phyloP scores from a whole-genome alignment of 2,113 vertebrate species.

The Vidua chalybeata region DNA sequence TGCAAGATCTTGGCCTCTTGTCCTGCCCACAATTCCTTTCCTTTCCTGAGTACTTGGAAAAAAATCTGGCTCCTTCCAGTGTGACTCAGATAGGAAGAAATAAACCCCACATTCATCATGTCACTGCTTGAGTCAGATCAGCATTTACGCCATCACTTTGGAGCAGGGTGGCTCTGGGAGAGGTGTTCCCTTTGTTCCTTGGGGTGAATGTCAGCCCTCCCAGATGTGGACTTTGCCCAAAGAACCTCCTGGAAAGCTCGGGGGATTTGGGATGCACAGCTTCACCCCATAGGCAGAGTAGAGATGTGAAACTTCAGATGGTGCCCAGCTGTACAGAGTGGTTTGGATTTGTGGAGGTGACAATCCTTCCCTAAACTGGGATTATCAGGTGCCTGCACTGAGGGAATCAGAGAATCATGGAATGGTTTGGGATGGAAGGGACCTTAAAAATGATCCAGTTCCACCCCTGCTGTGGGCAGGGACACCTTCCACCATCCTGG shows the following conservation, averaged over 20 bases:
- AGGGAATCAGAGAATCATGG: neutral
- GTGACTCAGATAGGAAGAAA: slow-evolving; percentile 35
- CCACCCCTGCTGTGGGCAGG: neutral
- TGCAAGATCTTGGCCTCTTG: neutral
- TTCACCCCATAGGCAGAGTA: neutral
- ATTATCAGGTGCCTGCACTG: neutral
- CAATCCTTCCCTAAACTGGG: neutral
- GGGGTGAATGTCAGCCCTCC: neutral
- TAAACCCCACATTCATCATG: neutral
- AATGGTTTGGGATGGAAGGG: neutral
- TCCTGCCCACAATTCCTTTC: neutral
- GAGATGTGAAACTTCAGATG: neutral
- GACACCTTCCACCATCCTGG: neutral
- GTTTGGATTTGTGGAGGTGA: neutral
- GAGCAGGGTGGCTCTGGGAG: neutral
- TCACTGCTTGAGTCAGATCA: neutral
- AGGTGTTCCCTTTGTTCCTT: neutral
- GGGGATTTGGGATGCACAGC: neutral
- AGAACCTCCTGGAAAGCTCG: neutral
- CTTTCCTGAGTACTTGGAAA: neutral
- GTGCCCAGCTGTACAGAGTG: neutral
- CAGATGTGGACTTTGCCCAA: neutral
- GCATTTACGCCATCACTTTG: neutral
- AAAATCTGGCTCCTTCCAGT: neutral
- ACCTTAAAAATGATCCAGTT: neutral